Percentiles rank a stretch among this genome's conserved stretches.
Conservation (phyloP, 2,888 invertebrate genomes). For the Hesperia comma region DNA sequence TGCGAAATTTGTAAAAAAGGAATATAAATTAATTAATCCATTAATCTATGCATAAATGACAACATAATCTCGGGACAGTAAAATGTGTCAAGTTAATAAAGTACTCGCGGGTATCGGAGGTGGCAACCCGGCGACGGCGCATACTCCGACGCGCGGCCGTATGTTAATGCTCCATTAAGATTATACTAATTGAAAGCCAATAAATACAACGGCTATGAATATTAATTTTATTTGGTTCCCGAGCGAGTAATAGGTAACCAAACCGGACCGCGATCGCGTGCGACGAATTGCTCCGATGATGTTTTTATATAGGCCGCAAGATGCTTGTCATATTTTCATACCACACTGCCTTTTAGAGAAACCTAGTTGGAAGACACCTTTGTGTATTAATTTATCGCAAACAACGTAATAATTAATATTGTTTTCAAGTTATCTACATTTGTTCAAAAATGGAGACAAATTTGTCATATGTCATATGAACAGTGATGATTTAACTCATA, state of each 20-base stretch:
- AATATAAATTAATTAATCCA: not conserved
- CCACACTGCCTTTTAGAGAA: not conserved
- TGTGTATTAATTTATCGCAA: conserved; percentile 5
- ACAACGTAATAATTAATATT: not conserved
- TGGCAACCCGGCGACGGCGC: conserved; percentile 66
- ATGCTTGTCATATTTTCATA: conserved; percentile 8
- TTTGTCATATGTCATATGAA: no score
- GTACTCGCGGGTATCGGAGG: conserved; percentile 29
- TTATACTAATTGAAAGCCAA: conserved; percentile 85
- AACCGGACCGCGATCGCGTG: conserved; percentile 65
- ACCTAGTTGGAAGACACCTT: not conserved
- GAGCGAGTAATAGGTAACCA: conserved; percentile 48
- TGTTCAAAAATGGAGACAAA: not conserved
- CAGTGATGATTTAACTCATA: not conserved
- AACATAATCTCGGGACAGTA: conserved; percentile 26
- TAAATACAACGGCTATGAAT: conserved; percentile 84
- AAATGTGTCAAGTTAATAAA: conserved; percentile 32
- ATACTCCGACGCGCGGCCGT: conserved; percentile 69
- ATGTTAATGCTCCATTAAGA: conserved; percentile 84
- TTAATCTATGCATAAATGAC: conserved; percentile 12
- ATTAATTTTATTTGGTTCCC: conserved; percentile 81
- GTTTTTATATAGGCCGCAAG: conserved; percentile 5
- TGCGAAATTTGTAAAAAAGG: not conserved
- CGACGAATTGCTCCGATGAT: conserved; percentile 51
- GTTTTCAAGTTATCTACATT: not conserved